These are phyloP conservation scores for Chroicocephalus ridibundus DNA, from an alignment of 2,113 vertebrate genomes.

Conservation along the genomic window DNA sequence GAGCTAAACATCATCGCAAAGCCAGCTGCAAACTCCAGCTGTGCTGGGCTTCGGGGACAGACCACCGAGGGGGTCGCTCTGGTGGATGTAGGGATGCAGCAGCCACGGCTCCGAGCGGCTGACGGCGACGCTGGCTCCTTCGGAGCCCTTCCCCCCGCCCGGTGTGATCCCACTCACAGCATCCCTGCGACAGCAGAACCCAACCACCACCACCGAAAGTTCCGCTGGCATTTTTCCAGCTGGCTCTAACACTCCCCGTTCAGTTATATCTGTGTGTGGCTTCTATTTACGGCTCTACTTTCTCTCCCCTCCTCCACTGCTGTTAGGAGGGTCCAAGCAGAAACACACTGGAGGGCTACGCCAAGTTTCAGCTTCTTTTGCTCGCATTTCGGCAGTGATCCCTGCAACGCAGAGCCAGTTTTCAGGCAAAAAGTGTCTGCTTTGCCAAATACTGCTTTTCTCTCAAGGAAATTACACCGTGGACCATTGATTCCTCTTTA, in stretches of 20 bases:
- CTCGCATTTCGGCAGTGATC: neutral
- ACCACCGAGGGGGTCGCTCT: fast-evolving
- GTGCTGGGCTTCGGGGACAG: neutral
- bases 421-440: neutral
- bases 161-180: neutral
- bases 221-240: neutral
- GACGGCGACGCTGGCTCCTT: neutral
- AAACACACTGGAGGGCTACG: fast-evolving
- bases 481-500: neutral
- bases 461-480: fast-evolving
- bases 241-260: neutral
- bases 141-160: neutral
- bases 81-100: neutral
- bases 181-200: neutral
- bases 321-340: neutral
- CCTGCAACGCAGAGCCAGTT: neutral
- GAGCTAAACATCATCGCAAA: neutral
- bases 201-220: neutral
- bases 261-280: neutral
- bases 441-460: neutral
- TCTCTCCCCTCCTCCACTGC: neutral
- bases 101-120: fast-evolving
- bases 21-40: neutral
- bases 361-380: neutral
- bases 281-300: neutral